phyloP scores from a whole-genome alignment of 2,797 vertebrate species.

The Propithecus perrieri region DNA sequence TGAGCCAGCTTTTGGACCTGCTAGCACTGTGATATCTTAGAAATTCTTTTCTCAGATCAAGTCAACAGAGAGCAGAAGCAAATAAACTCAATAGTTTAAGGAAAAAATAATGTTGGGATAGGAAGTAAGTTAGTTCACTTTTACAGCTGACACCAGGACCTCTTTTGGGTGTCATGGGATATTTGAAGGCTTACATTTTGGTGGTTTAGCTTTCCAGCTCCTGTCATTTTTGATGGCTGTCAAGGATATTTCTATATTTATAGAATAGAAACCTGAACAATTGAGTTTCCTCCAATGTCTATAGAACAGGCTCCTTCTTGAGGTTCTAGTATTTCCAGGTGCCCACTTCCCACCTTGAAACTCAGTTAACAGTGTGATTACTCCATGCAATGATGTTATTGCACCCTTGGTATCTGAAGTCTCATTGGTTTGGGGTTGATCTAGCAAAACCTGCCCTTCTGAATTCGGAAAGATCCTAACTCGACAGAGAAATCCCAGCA shows the following conservation, averaged over 20 bases:
- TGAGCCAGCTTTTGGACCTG: background rate
- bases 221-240: background rate
- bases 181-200: background rate
- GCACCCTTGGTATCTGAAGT: background rate
- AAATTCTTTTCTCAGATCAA: background rate
- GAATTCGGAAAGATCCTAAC: too few species aligned
- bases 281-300: background rate
- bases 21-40: too few species aligned
- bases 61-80: background rate
- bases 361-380: background rate
- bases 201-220: background rate
- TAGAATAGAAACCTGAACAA: background rate
- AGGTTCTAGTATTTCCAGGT: background rate
- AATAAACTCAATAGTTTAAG: background rate
- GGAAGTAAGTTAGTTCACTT: background rate
- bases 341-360: background rate
- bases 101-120: background rate
- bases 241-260: background rate
- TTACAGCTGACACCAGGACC: background rate
- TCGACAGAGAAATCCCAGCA: background rate
- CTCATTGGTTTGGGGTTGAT: background rate
- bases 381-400: background rate
- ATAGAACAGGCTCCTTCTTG: background rate
- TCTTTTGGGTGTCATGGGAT: too few species aligned
- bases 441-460: background rate